Percentiles rank a stretch among this genome's conserved stretches.
Conservation (phyloP, 2,113 vertebrate species). For the Brienomyrus longianalis region DNA sequence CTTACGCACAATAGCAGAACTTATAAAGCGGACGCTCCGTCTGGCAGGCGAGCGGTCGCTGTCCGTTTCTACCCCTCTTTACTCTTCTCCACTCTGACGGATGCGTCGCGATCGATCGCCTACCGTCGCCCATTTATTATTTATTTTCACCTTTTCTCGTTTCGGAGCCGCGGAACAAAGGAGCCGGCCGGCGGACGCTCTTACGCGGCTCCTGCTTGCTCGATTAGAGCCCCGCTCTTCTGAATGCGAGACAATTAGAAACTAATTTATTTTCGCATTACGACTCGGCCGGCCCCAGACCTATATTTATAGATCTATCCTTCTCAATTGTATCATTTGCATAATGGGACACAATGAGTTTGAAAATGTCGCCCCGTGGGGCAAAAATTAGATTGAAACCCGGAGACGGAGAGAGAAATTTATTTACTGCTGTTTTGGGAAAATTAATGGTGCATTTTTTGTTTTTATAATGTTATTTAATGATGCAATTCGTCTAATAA, state of each 20-base stretch:
- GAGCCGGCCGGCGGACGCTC: not conserved
- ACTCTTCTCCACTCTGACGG: conserved; percentile 33
- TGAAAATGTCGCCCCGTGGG: conserved; percentile 74
- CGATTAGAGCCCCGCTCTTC: conserved; percentile 57
- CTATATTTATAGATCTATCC: conserved; percentile 71
- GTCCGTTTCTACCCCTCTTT: not conserved
- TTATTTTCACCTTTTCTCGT: conserved; percentile 43
- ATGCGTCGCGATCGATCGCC: conserved; percentile 56
- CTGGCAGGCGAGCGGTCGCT: not conserved
- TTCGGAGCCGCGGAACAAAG: conserved; percentile 31
- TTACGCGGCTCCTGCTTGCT: conserved; percentile 27
- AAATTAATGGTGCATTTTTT: conserved; percentile 99
- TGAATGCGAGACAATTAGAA: conserved; percentile 78
- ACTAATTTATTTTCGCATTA: conserved; percentile 78
- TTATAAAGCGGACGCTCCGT: not conserved
- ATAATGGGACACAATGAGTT: conserved; percentile 84
- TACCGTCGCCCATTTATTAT: conserved; percentile 51
- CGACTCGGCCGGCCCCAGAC: conserved; percentile 63
- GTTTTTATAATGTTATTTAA: conserved; percentile 99
- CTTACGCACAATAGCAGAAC: not conserved
- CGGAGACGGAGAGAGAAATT: conserved; percentile 78
- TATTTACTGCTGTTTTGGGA: conserved; percentile 93
- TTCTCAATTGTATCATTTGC: conserved; percentile 77
- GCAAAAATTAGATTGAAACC: conserved; percentile 81
- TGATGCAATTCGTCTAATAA: conserved; percentile 99